Evolutionary conservation across 2,888 invertebrate species (phyloP).

Genomic region (Plutella xylostella): DNA sequence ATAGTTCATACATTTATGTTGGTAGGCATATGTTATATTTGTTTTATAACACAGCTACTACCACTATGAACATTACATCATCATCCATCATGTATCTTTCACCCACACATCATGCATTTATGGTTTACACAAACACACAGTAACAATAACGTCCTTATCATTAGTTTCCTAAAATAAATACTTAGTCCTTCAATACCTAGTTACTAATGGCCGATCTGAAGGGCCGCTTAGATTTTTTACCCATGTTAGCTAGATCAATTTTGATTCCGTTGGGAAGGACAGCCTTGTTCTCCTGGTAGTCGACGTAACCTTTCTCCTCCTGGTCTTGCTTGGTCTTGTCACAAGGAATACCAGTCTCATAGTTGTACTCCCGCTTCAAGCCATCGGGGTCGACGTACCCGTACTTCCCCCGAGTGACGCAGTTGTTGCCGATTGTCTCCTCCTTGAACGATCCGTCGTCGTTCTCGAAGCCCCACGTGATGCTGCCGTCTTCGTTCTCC

Average conservation of each 20-base stretch:
- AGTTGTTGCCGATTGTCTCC: slow-evolving; percentile 83
- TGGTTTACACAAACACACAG: too few species aligned
- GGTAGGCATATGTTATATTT: too few species aligned
- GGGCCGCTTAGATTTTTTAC: slow-evolving; percentile 79
- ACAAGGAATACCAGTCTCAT: slow-evolving; percentile 83
- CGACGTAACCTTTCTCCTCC: slow-evolving; percentile 74
- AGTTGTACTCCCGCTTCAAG: slow-evolving; percentile 82
- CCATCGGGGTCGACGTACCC: slow-evolving; percentile 90
- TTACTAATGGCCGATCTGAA: slow-evolving; percentile 64
- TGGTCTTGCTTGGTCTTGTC: slow-evolving; percentile 68
- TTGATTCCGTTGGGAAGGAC: slow-evolving; percentile 79
- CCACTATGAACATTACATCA: too few species aligned
- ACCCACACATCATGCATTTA: slow-evolving; percentile 25
- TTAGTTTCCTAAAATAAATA: slow-evolving; percentile 61
- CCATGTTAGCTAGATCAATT: slow-evolving; percentile 77
- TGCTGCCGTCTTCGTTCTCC: slow-evolving; percentile 84
- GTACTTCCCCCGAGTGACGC: slow-evolving; percentile 82
- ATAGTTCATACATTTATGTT: too few species aligned
- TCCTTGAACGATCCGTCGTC: slow-evolving; percentile 90
- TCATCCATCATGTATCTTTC: not conserved
- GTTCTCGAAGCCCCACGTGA: slow-evolving; percentile 90
- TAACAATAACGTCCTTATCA: slow-evolving; percentile 43
- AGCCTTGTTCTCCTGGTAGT: slow-evolving; percentile 80
- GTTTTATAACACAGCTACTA: too few species aligned
- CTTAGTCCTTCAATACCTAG: slow-evolving; percentile 38